phyloP scores from a whole-genome alignment of 2,797 vertebrate species.

The Parambassis ranga region DNA sequence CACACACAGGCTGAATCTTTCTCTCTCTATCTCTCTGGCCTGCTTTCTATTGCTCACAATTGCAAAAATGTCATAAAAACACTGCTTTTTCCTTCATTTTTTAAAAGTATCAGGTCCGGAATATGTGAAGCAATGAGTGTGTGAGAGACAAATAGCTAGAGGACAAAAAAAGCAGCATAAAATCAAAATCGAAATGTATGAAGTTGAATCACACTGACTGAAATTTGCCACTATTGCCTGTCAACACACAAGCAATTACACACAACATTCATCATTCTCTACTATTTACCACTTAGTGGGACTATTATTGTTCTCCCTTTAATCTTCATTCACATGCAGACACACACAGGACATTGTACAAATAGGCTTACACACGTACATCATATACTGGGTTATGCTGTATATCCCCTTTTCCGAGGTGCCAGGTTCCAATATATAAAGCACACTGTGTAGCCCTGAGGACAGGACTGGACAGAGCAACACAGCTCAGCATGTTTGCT shows the following conservation, averaged over 20 bases:
- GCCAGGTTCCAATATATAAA: constrained; percentile 76
- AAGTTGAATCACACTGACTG: too few relatives aligned
- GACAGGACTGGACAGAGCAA: constrained; percentile 81
- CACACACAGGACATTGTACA: background rate
- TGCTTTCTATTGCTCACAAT: constrained; percentile 4
- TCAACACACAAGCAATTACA: background rate
- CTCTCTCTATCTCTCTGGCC: background rate
- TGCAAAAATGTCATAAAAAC: constrained; percentile 37
- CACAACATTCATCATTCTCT: background rate
- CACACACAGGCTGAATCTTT: too few relatives aligned
- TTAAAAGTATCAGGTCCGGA: constrained; percentile 63
- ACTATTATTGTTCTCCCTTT: constrained; percentile 1
- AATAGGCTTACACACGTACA: background rate
- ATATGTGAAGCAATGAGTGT: constrained; percentile 32
- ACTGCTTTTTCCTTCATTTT: constrained; percentile 57
- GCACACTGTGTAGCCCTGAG: constrained; percentile 75
- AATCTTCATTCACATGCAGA: background rate
- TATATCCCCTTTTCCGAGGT: constrained; percentile 56
- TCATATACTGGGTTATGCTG: constrained; percentile 23
- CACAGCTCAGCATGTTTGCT: constrained; percentile 89
- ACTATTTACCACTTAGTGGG: background rate
- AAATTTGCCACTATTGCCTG: too few relatives aligned
- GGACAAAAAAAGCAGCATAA: constrained; percentile 6
- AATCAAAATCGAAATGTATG: background rate
- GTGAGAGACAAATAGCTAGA: constrained; percentile 4